A percentile compares a stretch with the other conserved stretches of the same genome.
phyloP scores from a whole-genome alignment of 2,797 vertebrate species.

The Lindbergichthys nudifrons region DNA sequence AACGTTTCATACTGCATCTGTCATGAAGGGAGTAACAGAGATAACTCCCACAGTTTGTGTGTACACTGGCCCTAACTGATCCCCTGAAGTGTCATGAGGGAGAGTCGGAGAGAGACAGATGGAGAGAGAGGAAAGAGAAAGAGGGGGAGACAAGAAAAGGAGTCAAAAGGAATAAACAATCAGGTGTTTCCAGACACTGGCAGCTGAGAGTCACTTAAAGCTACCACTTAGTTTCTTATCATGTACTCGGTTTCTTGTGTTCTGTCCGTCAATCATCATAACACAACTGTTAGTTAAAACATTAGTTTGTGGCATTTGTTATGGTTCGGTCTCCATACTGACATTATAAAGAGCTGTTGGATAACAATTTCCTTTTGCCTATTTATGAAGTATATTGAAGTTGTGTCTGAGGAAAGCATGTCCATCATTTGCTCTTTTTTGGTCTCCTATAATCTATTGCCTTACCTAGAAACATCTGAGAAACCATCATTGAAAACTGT shows the following conservation, averaged over 20 bases:
- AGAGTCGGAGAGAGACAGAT: background rate
- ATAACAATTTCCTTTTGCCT: background rate
- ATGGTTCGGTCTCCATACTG: background rate
- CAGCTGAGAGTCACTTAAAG: background rate
- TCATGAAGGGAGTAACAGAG: conserved; percentile 8
- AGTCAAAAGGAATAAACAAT: background rate
- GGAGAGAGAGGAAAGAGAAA: background rate
- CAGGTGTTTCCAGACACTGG: background rate
- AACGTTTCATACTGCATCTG: conserved; percentile 26
- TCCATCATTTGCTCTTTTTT: too few species aligned
- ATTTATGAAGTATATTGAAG: background rate
- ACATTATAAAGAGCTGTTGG: background rate
- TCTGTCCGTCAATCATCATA: background rate
- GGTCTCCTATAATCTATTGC: too few species aligned
- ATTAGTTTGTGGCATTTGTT: background rate
- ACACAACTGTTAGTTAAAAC: background rate
- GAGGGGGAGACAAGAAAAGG: background rate
- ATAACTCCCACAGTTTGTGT: conserved; percentile 28
- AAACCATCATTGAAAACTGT: too few species aligned
- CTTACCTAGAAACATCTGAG: too few species aligned
- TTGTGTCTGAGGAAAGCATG: background rate
- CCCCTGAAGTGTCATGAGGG: background rate
- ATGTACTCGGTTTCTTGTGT: background rate
- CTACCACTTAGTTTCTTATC: background rate
- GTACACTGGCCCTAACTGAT: conserved; percentile 11